Evolutionary conservation across 1,140 invertebrate genomes (phyloP).

Genomic region (Helicorthomorpha holstii): DNA sequence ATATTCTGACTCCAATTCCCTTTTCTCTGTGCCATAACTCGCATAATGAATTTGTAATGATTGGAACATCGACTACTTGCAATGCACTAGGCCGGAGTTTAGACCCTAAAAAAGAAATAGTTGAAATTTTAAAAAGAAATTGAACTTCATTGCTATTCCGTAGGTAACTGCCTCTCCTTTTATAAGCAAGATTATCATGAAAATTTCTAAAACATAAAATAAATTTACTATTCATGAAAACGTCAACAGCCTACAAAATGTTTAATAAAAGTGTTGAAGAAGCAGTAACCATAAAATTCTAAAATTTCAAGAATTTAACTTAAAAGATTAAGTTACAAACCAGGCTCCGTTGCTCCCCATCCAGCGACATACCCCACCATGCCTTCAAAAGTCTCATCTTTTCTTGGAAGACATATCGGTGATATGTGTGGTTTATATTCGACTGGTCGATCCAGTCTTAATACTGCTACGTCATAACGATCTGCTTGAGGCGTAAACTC

Average conservation of each 20-base stretch:
- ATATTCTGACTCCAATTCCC: constrained; percentile 77
- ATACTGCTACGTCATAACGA: constrained; percentile 78
- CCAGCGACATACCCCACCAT: constrained; percentile 82
- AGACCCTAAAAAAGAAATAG: constrained; percentile 39
- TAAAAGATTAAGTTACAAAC: no score
- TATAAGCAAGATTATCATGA: no score
- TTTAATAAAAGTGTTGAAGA: no score
- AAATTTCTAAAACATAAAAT: no score
- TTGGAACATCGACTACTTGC: constrained; percentile 81
- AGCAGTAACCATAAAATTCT: no score
- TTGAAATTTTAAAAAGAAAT: no score
- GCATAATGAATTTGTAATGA: constrained; percentile 71
- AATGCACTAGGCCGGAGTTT: constrained; percentile 71
- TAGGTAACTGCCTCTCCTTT: no score
- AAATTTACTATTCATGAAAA: no score
- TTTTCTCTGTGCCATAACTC: constrained; percentile 45
- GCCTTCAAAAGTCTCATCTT: constrained; percentile 73
- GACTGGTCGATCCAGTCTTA: constrained; percentile 69
- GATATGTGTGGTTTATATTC: constrained; percentile 79
- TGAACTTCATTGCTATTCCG: no score
- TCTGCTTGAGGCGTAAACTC: constrained; percentile 78
- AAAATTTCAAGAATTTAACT: no score
- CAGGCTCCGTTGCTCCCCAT: constrained; percentile 76
- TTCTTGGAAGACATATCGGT: constrained; percentile 79
- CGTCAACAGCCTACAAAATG: no score